These are phyloP conservation scores for Thalassoma bifasciatum DNA, from an alignment of 2,113 vertebrate species.

Conservation along the genomic window DNA sequence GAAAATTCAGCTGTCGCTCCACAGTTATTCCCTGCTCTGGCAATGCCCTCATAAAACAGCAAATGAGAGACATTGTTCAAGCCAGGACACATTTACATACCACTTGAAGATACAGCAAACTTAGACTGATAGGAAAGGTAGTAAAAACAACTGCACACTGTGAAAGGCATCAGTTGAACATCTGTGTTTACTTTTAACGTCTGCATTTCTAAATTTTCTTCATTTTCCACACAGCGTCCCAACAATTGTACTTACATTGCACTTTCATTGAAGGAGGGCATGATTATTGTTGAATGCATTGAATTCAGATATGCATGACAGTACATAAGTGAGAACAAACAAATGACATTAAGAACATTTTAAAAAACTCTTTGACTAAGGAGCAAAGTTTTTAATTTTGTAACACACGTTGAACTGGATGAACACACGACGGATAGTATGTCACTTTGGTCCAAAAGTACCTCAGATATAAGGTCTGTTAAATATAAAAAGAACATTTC, in stretches of 20 bases:
- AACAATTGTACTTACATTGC: too few species aligned
- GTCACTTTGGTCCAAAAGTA: constrained; percentile 68
- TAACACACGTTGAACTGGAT: constrained; percentile 41
- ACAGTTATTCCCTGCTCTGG: neutral
- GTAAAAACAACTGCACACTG: neutral
- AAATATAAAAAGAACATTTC: constrained; percentile 45
- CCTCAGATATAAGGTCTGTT: constrained; percentile 50
- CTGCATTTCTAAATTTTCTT: too few species aligned
- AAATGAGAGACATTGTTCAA: constrained; percentile 4
- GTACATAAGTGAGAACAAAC: neutral
- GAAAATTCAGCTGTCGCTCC: neutral
- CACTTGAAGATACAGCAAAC: constrained; percentile 34
- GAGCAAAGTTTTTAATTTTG: neutral
- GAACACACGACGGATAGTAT: constrained; percentile 59
- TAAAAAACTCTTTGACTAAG: neutral
- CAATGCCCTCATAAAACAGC: neutral
- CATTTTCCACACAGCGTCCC: too few species aligned
- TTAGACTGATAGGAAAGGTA: neutral
- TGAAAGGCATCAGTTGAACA: neutral
- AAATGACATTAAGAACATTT: neutral
- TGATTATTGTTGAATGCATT: too few species aligned
- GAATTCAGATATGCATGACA: neutral
- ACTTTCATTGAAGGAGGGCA: neutral
- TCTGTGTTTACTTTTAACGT: too few species aligned
- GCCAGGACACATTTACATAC: constrained; percentile 50